Conservation (phyloP, 2,888 invertebrate species). For the Leucophora obtusa region DNA sequence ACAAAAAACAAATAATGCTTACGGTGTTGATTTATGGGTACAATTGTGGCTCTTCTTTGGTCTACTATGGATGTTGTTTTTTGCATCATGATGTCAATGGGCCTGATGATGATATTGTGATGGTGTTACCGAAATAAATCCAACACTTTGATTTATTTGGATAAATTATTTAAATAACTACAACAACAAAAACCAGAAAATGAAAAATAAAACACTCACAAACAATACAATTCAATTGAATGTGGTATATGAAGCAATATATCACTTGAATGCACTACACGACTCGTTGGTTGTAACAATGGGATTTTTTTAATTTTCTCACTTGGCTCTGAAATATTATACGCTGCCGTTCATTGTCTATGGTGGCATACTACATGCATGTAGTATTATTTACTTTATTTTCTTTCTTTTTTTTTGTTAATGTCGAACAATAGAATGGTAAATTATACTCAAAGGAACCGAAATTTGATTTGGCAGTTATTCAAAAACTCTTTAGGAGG, state of each 20-base stretch:
- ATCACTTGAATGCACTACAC: slow-evolving; percentile 28
- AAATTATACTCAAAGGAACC: slow-evolving; percentile 5
- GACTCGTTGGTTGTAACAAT: slow-evolving; percentile 5
- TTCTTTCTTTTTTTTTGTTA: neutral
- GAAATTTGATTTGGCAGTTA: slow-evolving; percentile 20
- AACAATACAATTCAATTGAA: slow-evolving; percentile 31
- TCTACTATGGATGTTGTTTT: slow-evolving; percentile 55
- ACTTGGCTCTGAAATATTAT: slow-evolving; percentile 41
- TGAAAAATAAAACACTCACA: slow-evolving; percentile 5
- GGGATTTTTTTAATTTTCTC: slow-evolving; percentile 33
- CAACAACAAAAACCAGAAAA: neutral
- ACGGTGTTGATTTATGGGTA: slow-evolving; percentile 62
- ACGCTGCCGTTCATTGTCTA: slow-evolving; percentile 2
- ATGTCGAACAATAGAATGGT: neutral
- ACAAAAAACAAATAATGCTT: slow-evolving; percentile 31
- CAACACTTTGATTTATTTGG: slow-evolving; percentile 18
- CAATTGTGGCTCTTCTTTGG: slow-evolving; percentile 61
- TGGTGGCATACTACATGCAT: neutral
- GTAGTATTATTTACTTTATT: neutral
- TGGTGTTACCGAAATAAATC: slow-evolving; percentile 25
- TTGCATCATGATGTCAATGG: slow-evolving; percentile 23
- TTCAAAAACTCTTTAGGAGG: slow-evolving; percentile 34
- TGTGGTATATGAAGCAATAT: slow-evolving; percentile 25
- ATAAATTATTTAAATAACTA: neutral
- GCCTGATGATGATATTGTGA: slow-evolving; percentile 20